A percentile compares a stretch with the other conserved stretches of the same genome.
Evolutionary conservation across 2,888 invertebrate genomes (phyloP).

Genomic region (Seira sanloemensis): DNA sequence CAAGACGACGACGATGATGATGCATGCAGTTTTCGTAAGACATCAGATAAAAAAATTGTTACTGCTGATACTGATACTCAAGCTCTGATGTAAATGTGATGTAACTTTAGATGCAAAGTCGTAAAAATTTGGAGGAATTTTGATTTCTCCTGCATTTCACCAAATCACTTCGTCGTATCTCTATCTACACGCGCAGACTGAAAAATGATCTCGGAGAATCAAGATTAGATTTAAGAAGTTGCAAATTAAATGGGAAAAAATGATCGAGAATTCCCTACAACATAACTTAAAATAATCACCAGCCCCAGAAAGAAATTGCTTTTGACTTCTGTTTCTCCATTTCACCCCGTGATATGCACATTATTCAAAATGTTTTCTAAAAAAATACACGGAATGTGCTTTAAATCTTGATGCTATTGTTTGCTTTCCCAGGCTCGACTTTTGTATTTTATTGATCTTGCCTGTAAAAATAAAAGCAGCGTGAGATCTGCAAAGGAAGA

Average conservation of each 20-base stretch:
- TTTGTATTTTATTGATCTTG: conserved; percentile 4
- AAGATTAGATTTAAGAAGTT: neutral
- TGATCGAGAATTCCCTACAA: neutral
- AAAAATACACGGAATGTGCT: conserved; percentile 5
- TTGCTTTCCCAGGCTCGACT: neutral
- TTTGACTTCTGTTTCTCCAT: neutral
- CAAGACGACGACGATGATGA: neutral
- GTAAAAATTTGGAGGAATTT: conserved; percentile 7
- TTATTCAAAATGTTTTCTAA: neutral
- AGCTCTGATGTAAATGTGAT: neutral
- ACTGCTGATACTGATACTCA: conserved; percentile 2
- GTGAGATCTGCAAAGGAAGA: neutral
- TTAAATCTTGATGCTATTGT: neutral
- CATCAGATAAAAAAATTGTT: neutral
- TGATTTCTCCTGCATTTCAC: neutral
- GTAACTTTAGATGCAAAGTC: conserved; percentile 11
- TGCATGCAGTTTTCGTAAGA: neutral
- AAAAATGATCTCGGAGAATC: neutral
- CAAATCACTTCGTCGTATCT: neutral
- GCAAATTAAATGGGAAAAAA: neutral
- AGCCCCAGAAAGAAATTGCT: too few relatives aligned
- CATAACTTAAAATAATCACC: neutral
- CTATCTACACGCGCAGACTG: too few relatives aligned
- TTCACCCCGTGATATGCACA: neutral
- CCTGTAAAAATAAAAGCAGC: conserved; percentile 7